These are phyloP conservation scores for Antheraea yamamai DNA, from an alignment of 2,888 invertebrate species.

Conservation along the genomic window DNA sequence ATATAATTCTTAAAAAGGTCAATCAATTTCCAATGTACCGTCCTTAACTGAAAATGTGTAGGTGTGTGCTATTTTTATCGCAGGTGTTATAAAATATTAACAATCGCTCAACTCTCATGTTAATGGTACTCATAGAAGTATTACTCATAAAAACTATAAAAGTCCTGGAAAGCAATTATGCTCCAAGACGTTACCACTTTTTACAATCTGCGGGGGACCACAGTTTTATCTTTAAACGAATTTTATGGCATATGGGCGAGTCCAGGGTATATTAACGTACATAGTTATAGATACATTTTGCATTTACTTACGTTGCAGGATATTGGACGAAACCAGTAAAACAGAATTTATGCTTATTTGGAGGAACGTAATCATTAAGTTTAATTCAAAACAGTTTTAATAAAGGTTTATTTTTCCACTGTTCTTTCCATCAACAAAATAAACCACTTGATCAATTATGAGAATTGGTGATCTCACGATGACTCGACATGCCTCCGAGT, in stretches of 20 bases:
- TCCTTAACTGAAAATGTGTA: background rate
- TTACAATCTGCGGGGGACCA: constrained; percentile 50
- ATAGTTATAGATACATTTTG: constrained; percentile 17
- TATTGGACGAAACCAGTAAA: background rate
- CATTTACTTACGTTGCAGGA: background rate
- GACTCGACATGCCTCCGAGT: constrained; percentile 66
- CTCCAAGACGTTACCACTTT: constrained; percentile 43
- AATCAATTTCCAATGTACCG: background rate
- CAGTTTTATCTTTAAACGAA: constrained; percentile 39
- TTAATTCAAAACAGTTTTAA: background rate
- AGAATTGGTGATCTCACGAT: constrained; percentile 72
- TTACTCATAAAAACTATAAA: constrained; percentile 23
- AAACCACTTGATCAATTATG: constrained; percentile 42
- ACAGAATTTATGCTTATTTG: background rate
- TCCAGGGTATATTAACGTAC: constrained; percentile 17
- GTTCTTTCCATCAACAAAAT: constrained; percentile 28
- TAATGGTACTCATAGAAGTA: constrained; percentile 20
- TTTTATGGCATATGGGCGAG: constrained; percentile 36
- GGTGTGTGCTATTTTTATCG: background rate
- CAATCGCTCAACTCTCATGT: constrained; percentile 12
- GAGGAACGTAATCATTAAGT: background rate
- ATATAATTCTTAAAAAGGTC: background rate
- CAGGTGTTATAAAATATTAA: constrained; percentile 23
- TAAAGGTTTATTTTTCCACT: background rate
- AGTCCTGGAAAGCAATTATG: constrained; percentile 28